phyloP scores from a whole-genome alignment of 2,113 vertebrate species.

The Notothenia rossii region DNA sequence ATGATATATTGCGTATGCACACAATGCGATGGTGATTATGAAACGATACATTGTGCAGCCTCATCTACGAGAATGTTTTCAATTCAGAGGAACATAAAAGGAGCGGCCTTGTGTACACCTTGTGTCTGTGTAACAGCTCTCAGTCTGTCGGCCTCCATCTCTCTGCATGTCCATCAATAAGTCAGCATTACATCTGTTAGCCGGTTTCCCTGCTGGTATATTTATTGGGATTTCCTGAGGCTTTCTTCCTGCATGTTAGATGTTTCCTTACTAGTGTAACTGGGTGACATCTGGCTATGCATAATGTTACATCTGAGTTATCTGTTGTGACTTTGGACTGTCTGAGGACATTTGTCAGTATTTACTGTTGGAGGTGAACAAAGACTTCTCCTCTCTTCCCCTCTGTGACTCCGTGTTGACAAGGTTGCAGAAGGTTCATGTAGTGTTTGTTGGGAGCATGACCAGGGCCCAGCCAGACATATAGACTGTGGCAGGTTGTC shows the following conservation, averaged over 20 bases:
- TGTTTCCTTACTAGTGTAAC: conserved; percentile 47
- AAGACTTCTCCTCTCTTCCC: conserved; percentile 41
- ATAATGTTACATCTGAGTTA: conserved; percentile 43
- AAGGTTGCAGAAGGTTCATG: conserved; percentile 63
- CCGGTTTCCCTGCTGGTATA: conserved; percentile 42
- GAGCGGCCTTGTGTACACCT: neutral
- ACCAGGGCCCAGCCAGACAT: conserved; percentile 41
- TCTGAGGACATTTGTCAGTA: conserved; percentile 72
- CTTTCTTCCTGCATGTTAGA: conserved; percentile 40
- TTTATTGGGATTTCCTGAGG: conserved; percentile 63
- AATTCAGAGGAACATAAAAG: neutral
- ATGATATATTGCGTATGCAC: no score
- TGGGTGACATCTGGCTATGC: conserved; percentile 57
- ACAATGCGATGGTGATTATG: no score
- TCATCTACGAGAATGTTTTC: neutral
- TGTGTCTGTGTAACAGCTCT: conserved; percentile 1
- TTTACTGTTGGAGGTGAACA: conserved; percentile 63
- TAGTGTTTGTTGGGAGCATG: conserved; percentile 54
- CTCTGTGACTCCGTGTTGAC: conserved; percentile 56
- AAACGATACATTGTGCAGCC: no score
- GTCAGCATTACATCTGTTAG: conserved; percentile 53
- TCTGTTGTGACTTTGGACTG: conserved; percentile 65
- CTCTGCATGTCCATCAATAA: conserved; percentile 50
- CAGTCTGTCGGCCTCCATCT: conserved; percentile 27
- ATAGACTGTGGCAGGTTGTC: conserved; percentile 64